Evolutionary conservation across 2,113 vertebrate species (phyloP).

Genomic region (Larimichthys crocea): DNA sequence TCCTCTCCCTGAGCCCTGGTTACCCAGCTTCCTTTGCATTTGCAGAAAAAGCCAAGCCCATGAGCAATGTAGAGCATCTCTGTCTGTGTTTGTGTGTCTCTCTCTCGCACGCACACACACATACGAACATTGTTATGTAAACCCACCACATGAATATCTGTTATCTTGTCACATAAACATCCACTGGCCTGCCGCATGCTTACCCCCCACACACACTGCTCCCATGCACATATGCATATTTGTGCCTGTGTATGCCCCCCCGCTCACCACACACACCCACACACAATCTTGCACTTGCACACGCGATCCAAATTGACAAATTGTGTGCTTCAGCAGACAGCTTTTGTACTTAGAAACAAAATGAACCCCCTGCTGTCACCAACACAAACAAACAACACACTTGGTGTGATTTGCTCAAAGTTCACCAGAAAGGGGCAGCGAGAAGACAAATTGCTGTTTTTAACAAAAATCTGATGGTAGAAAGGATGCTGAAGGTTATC

Average conservation of each 20-base stretch:
- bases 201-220: background rate
- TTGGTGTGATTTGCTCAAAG: slow-evolving; percentile 22
- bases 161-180: slow-evolving; percentile 32
- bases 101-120: background rate
- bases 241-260: slow-evolving; percentile 1
- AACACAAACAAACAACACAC: slow-evolving; percentile 27
- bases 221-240: background rate
- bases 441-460: slow-evolving; percentile 36
- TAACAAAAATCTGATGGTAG: slow-evolving; percentile 2
- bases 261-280: background rate
- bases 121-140: slow-evolving; percentile 40
- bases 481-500: slow-evolving; percentile 12
- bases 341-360: slow-evolving; percentile 50
- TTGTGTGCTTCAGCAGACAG: slow-evolving; percentile 33
- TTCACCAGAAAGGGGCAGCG: slow-evolving; percentile 12
- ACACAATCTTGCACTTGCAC: background rate
- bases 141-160: slow-evolving; percentile 34
- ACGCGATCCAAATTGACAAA: slow-evolving; percentile 32
- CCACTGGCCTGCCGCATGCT: background rate
- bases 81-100: background rate
- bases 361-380: slow-evolving; percentile 20
- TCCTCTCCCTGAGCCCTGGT: slow-evolving; percentile 63
- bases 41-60: slow-evolving; percentile 37
- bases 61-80: slow-evolving; percentile 19
- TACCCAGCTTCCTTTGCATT: slow-evolving; percentile 50